Base-by-base conservation (phyloP, 2,888 invertebrate species). In the Myathropa florea region DNA sequence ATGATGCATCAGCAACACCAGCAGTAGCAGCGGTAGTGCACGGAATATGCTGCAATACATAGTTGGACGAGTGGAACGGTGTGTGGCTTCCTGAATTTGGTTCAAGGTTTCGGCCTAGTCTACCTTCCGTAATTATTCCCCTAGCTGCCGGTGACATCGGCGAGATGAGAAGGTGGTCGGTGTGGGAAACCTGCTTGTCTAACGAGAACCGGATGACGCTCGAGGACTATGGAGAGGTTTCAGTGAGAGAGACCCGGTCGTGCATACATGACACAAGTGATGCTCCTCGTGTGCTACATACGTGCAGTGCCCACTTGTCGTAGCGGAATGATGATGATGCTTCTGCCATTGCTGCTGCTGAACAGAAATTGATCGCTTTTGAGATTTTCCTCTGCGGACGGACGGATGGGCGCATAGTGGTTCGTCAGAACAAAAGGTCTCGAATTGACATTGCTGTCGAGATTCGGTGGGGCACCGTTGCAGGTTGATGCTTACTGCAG, bases 41-140 rank as follows among this genome's bases (percentile, higher is more conserved):
- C 28, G 28, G 28, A 28, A 28, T 28, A 77, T 70, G 78, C 72
- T 67, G 64, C 28, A 39, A 4, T 14, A n/a, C 39, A 28, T 26
- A n/a, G 39, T 24, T 7, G n/a, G 33, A 21, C 61, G 65, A 61
- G 55, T 24, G 61, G 26, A 61, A 72, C 33, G 65, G 18, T 46
- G 46, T 70, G 63, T 64, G 46, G 79, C 68, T 79, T 83, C 79
- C 73, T 79, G 60, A 72, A 79, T 72, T 77, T 85, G 72, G 84
- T 85, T 85, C 84, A 85, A 85, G 84, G 84, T 85, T 81, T 36
- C 67, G 76, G 81, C 81, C 84, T 85, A 77, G 84, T 81, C 81
- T 81, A 72, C 72, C 61, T 61, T 55, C 61, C 72, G 46, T 85
- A 81, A 85, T 85, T 81, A 77, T 76, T 72, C 84, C 68, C 76